A percentile compares a stretch with the other conserved stretches of the same genome.
Evolutionary conservation across 2,113 vertebrate species (phyloP).

Genomic region (Melospiza georgiana): DNA sequence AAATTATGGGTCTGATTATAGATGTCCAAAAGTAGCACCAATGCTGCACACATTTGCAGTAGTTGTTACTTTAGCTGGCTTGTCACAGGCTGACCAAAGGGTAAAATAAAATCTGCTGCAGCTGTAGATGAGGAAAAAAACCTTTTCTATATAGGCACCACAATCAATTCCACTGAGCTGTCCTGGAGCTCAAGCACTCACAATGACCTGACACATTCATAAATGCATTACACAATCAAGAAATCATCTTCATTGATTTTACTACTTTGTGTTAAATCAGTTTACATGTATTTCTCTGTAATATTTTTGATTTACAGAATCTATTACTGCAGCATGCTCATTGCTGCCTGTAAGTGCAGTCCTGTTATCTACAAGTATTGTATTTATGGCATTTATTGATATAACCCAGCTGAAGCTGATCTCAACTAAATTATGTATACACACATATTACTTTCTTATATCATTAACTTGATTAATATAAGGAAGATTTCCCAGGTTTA

Average conservation of each 20-base stretch:
- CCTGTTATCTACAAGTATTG: not conserved
- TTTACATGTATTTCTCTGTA: not conserved
- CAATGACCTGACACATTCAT: not conserved
- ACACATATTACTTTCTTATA: not conserved
- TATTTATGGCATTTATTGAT: not conserved
- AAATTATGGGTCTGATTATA: not conserved
- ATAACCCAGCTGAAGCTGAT: not conserved
- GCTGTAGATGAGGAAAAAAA: not conserved
- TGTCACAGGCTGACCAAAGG: not conserved
- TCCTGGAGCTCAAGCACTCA: not conserved
- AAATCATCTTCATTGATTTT: not conserved
- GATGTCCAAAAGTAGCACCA: not conserved
- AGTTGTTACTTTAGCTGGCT: not conserved
- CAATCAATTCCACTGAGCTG: not conserved
- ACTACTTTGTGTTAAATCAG: not conserved
- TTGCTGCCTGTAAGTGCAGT: not conserved
- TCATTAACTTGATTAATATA: not conserved
- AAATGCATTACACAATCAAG: not conserved
- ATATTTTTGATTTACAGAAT: not conserved
- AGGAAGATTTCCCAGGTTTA: not conserved
- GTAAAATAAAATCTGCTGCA: not conserved
- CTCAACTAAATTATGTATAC: not conserved
- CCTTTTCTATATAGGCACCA: not conserved
- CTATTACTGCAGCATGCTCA: not conserved
- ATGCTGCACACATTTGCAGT: not conserved